phyloP scores from a whole-genome alignment of 2,113 vertebrate genomes.

The Tupaia chinensis region DNA sequence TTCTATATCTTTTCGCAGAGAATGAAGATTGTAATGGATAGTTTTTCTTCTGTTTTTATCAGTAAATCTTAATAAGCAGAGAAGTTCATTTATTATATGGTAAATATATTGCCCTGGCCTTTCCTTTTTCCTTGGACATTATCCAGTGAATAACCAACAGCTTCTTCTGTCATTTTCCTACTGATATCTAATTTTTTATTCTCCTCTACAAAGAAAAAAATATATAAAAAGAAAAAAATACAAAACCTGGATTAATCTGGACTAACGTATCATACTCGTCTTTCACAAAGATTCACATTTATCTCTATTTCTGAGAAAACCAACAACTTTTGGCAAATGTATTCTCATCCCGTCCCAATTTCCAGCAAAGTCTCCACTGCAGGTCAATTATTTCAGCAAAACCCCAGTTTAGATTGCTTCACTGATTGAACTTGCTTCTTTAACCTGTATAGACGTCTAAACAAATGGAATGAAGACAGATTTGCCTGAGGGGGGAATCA shows the following conservation, averaged over 20 bases:
- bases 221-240: neutral
- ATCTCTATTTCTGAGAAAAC: neutral
- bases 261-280: neutral
- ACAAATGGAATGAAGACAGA: conserved; percentile 45
- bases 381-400: neutral
- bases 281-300: neutral
- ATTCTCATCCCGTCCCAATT: neutral
- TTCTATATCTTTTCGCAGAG: neutral
- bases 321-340: neutral
- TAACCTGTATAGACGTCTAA: neutral
- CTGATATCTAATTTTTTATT: neutral
- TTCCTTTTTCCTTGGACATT: neutral
- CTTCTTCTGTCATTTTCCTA: neutral
- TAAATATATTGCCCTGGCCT: neutral
- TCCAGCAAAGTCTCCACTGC: neutral
- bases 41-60: neutral
- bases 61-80: neutral
- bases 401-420: neutral
- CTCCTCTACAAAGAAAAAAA: neutral
- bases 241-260: neutral
- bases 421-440: neutral
- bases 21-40: neutral
- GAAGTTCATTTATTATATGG: neutral
- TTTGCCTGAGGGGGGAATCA: conserved; percentile 5
- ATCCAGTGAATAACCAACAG: neutral